These are phyloP conservation scores for Grus americana DNA, from an alignment of 2,113 vertebrate species.

Conservation along the genomic window DNA sequence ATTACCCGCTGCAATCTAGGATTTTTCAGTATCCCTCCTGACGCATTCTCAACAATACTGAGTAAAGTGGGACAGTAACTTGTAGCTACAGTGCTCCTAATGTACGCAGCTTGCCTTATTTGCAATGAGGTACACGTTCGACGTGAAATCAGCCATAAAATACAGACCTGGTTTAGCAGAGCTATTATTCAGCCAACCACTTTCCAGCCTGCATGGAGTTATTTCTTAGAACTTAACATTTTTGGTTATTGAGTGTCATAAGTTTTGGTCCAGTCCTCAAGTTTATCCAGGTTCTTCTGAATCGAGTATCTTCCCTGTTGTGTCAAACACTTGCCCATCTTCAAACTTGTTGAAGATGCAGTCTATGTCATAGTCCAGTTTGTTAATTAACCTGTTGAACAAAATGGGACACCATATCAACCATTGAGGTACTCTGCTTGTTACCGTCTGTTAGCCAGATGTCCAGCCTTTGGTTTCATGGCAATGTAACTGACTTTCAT, in stretches of 20 bases:
- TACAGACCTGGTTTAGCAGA: not conserved
- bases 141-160: not conserved
- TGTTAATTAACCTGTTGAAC: not conserved
- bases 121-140: not conserved
- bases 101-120: not conserved
- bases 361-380: not conserved
- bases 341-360: not conserved
- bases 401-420: not conserved
- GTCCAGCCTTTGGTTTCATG: not conserved
- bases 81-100: not conserved
- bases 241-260: not conserved
- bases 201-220: not conserved
- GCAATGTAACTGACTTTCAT: not conserved
- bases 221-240: not conserved
- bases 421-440: not conserved
- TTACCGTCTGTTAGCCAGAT: not conserved
- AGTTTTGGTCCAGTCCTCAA: not conserved
- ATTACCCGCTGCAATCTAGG: not conserved
- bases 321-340: not conserved
- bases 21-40: not conserved
- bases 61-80: not conserved
- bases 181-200: not conserved
- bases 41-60: not conserved
- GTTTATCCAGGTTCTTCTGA: not conserved
- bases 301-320: not conserved